Evolutionary conservation across 1,140 invertebrate genomes (phyloP), one percentile per base, ranked within the genome.

Genomic region (Drosophila eugracilis): DNA sequence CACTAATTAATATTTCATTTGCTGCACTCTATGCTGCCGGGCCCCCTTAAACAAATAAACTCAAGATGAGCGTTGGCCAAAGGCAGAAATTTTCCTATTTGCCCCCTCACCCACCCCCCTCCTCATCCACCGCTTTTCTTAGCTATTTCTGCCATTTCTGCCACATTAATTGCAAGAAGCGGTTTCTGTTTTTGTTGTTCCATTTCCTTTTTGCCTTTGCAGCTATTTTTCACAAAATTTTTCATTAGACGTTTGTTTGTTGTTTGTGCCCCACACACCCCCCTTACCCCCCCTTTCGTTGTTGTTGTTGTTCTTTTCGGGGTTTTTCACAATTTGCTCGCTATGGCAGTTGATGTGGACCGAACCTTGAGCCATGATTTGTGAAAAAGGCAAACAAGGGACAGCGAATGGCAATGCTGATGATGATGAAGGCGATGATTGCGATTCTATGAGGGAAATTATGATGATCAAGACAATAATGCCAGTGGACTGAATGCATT

Each of bases 1-100:
- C 78, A 60, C 83, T 86, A 86, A 86, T 86, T 86, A 86, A 86
- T 86, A 86, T 86, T 86, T 86, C 74, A 88, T 53, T 74, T 54
- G 58, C 58, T 26, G 65, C 65, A 53, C 62, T 69, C 42, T 60
- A 32, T 47, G 17, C 63, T 45, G 42, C 50, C n/a, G n/a, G n/a
- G n/a, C n/a, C n/a, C 53, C 36, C 45, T 45, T 73, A 62, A 63
- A 73, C 69, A 73, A 73, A 73, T 60, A 73, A 73, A 74, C 70
- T 34, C 52, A 42, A 37, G 28, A 49, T 41, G 26, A 15, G 41
- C 21, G 30, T 34, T 14, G 42, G 21, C 41, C 17, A 58, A 26
- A 57, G 63, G 44, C 21, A 66, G 26, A 66, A 53, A 67, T 41
- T 59, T 47, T 45, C 7, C 50, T 58, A n/a, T n/a, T 78, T 58